A percentile compares a stretch with the other conserved stretches of the same genome.
phyloP scores from a whole-genome alignment of 2,797 vertebrate genomes.

The Sebastes steindachneri region DNA sequence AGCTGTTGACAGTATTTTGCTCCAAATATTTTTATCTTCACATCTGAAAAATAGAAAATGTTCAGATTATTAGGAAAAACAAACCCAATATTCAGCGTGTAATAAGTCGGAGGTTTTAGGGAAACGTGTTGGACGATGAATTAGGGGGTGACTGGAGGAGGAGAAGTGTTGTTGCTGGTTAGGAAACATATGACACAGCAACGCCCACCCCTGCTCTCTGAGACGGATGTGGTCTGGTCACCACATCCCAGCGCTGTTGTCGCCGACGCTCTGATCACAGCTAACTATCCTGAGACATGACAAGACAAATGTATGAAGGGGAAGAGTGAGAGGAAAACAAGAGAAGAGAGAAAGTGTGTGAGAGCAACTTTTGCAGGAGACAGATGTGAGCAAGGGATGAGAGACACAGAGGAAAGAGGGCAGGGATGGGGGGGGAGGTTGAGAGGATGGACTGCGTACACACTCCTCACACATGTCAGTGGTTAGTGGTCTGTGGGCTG shows the following conservation, averaged over 20 bases:
- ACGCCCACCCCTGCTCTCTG: constrained; percentile 4
- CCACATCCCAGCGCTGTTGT: constrained; percentile 68
- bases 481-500: constrained; percentile 79
- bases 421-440: not conserved
- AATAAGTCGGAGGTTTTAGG: not conserved
- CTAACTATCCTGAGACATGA: constrained; percentile 41
- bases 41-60: not conserved
- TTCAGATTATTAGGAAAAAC: not conserved
- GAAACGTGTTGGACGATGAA: not conserved
- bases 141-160: not conserved
- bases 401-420: constrained; percentile 22
- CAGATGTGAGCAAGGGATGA: constrained; percentile 56
- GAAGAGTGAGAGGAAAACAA: constrained; percentile 2
- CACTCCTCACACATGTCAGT: constrained; percentile 83
- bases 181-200: constrained; percentile 55
- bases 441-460: constrained; percentile 59
- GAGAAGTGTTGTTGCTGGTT: constrained; percentile 30
- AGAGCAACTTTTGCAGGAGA: constrained; percentile 22
- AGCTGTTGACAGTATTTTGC: not conserved
- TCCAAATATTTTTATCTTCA: not conserved
- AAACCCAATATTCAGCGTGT: not conserved
- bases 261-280: constrained; percentile 47
- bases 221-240: constrained; percentile 70
- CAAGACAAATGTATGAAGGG: constrained; percentile 30
- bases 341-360: constrained; percentile 47